Conservation (phyloP, 2,888 invertebrate species). For the Elmis aenea region DNA sequence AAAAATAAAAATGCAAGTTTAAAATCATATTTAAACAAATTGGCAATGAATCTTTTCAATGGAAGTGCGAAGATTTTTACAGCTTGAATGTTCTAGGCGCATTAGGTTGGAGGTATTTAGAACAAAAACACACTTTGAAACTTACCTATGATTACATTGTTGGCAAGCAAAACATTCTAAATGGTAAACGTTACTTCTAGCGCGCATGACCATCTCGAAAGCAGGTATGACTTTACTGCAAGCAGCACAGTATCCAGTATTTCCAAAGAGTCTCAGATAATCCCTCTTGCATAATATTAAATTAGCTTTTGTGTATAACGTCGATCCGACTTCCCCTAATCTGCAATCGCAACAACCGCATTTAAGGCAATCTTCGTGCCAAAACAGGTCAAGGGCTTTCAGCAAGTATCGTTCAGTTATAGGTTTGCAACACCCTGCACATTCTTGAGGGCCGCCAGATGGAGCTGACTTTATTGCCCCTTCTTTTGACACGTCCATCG, state of each 20-base stretch:
- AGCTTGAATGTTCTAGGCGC: no score
- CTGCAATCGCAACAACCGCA: constrained; percentile 97
- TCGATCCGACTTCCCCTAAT: constrained; percentile 93
- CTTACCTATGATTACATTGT: constrained; percentile 94
- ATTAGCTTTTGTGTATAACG: constrained; percentile 92
- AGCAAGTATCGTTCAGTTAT: constrained; percentile 88
- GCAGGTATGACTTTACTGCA: constrained; percentile 98
- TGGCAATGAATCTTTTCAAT: no score
- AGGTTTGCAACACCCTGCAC: constrained; percentile 90
- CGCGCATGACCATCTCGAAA: constrained; percentile 99
- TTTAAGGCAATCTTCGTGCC: constrained; percentile 98
- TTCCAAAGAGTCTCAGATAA: constrained; percentile 93
- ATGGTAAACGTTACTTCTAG: constrained; percentile 94
- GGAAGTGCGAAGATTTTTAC: no score
- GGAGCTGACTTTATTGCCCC: constrained; percentile 49
- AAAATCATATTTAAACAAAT: no score
- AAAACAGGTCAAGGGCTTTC: constrained; percentile 87
- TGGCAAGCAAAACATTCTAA: constrained; percentile 98
- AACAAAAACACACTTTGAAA: no score
- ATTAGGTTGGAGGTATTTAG: no score
- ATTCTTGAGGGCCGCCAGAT: constrained; percentile 63
- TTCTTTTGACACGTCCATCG: constrained; percentile 85
- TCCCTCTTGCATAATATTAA: constrained; percentile 93
- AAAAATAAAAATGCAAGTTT: no score
- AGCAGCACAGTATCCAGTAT: constrained; percentile 93